These are phyloP conservation scores for Sarcophaga caerulescens DNA, from an alignment of 2,888 invertebrate species.

Conservation along the genomic window DNA sequence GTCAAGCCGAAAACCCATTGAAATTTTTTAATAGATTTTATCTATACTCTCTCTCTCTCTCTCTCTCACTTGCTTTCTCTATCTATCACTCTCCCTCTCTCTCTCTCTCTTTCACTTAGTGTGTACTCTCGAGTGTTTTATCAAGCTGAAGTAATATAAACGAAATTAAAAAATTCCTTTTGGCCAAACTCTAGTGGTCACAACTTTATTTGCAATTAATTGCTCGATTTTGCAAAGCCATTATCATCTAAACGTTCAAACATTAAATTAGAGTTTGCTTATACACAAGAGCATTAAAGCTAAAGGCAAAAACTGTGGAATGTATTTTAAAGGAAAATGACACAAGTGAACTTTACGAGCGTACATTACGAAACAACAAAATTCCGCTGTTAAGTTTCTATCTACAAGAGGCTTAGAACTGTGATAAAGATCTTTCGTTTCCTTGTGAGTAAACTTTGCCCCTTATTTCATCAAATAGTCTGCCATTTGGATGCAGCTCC, in stretches of 20 bases:
- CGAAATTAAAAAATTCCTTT: constrained; percentile 66
- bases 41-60: too few species aligned
- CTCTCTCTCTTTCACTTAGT: too few species aligned
- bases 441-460: too few species aligned
- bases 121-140: constrained; percentile 25
- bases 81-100: too few species aligned
- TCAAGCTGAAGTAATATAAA: constrained; percentile 65
- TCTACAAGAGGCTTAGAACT: not conserved
- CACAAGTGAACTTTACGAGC: not conserved
- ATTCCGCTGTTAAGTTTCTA: not conserved
- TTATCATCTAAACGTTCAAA: constrained; percentile 39
- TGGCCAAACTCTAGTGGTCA: constrained; percentile 46
- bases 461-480: too few species aligned
- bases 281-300: not conserved
- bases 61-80: too few species aligned
- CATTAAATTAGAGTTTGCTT: constrained; percentile 17
- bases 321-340: not conserved
- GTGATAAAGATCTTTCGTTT: too few species aligned
- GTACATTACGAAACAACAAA: not conserved
- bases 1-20: not conserved
- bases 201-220: constrained; percentile 58
- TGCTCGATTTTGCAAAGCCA: constrained; percentile 50
- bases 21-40: not conserved
- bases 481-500: too few species aligned
- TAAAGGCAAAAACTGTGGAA: not conserved